These are phyloP conservation scores for Trichogramma dendrolimi DNA, from an alignment of 2,888 invertebrate genomes.

Conservation along the genomic window DNA sequence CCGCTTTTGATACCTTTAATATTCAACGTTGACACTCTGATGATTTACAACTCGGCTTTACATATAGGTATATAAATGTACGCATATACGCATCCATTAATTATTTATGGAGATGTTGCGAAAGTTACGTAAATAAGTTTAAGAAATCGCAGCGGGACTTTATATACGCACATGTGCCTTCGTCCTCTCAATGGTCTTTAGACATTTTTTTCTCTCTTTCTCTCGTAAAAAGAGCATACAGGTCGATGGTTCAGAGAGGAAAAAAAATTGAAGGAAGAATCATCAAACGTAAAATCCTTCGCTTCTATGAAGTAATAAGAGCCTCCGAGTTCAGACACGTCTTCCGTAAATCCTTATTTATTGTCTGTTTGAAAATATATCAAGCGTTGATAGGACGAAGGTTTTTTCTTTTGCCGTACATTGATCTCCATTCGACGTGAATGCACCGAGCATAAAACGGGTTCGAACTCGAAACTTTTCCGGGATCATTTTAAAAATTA, in stretches of 20 bases:
- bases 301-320: constrained; percentile 11
- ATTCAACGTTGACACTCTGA: constrained; percentile 21
- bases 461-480: too few species aligned
- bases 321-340: not conserved
- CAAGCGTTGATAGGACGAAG: too few species aligned
- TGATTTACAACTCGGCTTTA: constrained; percentile 44
- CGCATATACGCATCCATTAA: constrained; percentile 45
- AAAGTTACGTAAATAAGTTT: constrained; percentile 38
- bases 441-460: too few species aligned
- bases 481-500: too few species aligned
- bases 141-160: constrained; percentile 37
- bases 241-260: not conserved
- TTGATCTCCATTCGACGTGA: too few species aligned
- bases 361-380: not conserved
- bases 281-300: constrained; percentile 5
- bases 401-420: too few species aligned
- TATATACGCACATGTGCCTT: too few species aligned
- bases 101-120: constrained; percentile 44
- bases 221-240: constrained; percentile 17
- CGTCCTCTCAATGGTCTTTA: constrained; percentile 25
- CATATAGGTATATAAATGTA: constrained; percentile 8
- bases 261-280: not conserved
- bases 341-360: constrained; percentile 29
- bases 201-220: constrained; percentile 12
- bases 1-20: too few species aligned